Evolutionary conservation across 2,797 vertebrate genomes (phyloP).

Genomic region (Allochrocebus solatus): DNA sequence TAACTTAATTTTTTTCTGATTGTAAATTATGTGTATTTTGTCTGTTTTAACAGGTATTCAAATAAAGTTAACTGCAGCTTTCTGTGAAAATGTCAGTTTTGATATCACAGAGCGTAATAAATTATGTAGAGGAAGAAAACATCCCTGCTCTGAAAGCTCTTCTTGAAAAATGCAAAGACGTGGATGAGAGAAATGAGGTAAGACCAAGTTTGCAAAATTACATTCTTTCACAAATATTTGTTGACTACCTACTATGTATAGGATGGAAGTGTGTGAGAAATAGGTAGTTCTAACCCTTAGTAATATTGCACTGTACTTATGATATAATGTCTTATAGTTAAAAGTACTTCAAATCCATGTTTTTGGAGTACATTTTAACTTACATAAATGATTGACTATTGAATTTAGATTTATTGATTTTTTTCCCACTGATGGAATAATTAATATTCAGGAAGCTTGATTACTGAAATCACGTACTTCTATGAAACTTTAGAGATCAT

Average conservation of each 20-base stretch:
- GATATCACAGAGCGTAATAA: slow-evolving; percentile 95
- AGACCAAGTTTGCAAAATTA: neutral
- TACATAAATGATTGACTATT: neutral
- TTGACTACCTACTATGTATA: neutral
- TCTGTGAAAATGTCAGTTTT: slow-evolving; percentile 93
- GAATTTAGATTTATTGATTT: neutral
- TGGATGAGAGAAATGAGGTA: slow-evolving; percentile 97
- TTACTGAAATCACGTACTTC: neutral
- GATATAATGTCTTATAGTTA: neutral
- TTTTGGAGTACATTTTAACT: neutral
- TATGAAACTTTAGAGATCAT: neutral
- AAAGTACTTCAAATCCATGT: neutral
- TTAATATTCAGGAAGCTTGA: neutral
- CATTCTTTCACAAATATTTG: neutral
- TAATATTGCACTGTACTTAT: fast-evolving
- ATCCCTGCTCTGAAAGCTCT: slow-evolving; percentile 92
- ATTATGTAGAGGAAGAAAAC: slow-evolving; percentile 97
- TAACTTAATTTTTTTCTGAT: neutral
- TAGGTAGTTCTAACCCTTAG: fast-evolving
- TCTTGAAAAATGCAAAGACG: slow-evolving; percentile 97
- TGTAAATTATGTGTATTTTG: neutral
- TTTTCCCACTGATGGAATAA: neutral
- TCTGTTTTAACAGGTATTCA: slow-evolving; percentile 60
- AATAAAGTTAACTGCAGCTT: slow-evolving; percentile 36
- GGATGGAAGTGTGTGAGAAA: neutral